phyloP scores from a whole-genome alignment of 1,140 invertebrate genomes.

The Druon quercuslanigerum region DNA sequence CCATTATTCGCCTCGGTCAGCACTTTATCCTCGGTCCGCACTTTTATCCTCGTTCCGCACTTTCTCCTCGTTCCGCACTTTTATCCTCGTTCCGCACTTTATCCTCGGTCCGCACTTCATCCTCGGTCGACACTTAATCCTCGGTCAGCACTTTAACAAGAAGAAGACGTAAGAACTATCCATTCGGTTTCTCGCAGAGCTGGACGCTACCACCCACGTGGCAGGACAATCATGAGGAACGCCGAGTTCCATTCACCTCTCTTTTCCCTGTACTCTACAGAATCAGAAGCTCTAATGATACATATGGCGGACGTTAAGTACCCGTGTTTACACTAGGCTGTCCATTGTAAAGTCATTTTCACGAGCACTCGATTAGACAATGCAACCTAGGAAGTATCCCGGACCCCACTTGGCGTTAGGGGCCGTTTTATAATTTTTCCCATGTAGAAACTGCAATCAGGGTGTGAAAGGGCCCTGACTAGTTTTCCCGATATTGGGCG shows the following conservation, averaged over 20 bases:
- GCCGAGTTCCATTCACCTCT: conserved; percentile 16
- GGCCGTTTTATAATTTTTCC: too few relatives aligned
- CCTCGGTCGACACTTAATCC: conserved; percentile 16
- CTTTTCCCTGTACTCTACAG: neutral
- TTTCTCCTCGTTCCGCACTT: conserved; percentile 38
- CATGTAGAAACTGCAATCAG: too few relatives aligned
- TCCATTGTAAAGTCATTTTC: conserved; percentile 22
- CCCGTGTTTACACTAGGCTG: conserved; percentile 7
- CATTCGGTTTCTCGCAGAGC: conserved; percentile 46
- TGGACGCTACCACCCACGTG: conserved; percentile 54
- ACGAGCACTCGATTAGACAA: conserved; percentile 7
- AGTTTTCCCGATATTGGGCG: too few relatives aligned
- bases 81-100: too few relatives aligned
- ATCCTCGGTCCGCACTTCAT: too few relatives aligned
- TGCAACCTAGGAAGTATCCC: neutral
- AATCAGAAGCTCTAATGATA: conserved; percentile 28
- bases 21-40: conserved; percentile 37
- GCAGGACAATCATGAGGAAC: conserved; percentile 45
- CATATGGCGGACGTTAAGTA: conserved; percentile 3
- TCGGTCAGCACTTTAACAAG: conserved; percentile 44
- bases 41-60: conserved; percentile 19
- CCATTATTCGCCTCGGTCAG: conserved; percentile 32
- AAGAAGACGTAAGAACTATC: conserved; percentile 52
- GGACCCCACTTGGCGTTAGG: too few relatives aligned
- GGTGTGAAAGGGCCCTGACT: too few relatives aligned